These are phyloP conservation scores for Arge pagana DNA, from an alignment of 2,888 invertebrate species.

Conservation along the genomic window DNA sequence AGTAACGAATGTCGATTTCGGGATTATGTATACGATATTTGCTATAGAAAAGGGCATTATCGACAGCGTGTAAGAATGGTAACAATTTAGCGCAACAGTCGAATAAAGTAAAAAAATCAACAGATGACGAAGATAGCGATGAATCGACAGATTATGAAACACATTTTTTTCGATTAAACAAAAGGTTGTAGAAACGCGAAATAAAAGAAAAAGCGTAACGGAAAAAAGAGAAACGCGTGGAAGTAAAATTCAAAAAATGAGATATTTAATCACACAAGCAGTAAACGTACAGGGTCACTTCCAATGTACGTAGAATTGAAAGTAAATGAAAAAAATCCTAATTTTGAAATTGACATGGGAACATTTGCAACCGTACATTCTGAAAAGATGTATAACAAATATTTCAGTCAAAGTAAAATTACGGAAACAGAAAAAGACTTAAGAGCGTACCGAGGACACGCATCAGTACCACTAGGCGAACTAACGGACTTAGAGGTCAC, in stretches of 20 bases:
- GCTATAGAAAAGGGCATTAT: slow-evolving; percentile 20
- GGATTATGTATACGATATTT: slow-evolving; percentile 10
- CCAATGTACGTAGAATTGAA: not conserved
- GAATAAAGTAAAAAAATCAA: slow-evolving; percentile 8
- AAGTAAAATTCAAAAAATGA: not conserved
- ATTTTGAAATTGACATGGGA: slow-evolving; percentile 26
- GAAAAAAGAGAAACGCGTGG: no score
- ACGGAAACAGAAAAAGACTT: slow-evolving; percentile 14
- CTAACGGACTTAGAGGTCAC: slow-evolving; percentile 12
- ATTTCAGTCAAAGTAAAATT: not conserved
- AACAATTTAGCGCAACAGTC: no score
- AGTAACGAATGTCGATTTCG: not conserved
- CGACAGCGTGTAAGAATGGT: slow-evolving; percentile 5
- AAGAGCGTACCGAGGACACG: slow-evolving; percentile 14
- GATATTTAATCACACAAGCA: not conserved
- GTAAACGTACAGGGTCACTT: no score
- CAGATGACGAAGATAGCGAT: slow-evolving; percentile 1
- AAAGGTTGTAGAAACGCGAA: no score
- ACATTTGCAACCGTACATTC: slow-evolving; percentile 23
- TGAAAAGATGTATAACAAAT: slow-evolving; percentile 2
- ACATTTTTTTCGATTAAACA: not conserved
- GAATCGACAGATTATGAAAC: not conserved
- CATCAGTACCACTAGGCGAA: slow-evolving; percentile 18
- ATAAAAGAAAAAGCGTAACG: no score
- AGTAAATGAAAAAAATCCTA: slow-evolving; percentile 10